Evolutionary conservation across 2,113 vertebrate genomes (phyloP).

Genomic region (Xenopus borealis): DNA sequence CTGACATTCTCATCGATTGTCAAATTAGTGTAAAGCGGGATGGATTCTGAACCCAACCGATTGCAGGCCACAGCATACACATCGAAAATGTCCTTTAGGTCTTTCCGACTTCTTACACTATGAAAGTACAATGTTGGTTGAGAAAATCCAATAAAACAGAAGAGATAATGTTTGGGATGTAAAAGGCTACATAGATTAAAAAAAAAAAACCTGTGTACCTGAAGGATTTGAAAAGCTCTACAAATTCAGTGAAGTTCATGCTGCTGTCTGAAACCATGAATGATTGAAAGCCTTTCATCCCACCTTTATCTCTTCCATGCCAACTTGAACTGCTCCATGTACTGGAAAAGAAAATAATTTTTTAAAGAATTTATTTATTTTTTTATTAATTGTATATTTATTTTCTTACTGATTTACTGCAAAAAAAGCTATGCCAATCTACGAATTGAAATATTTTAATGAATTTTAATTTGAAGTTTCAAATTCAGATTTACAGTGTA

Average conservation of each 20-base stretch:
- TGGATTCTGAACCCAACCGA: constrained; percentile 72
- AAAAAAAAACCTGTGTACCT: constrained; percentile 71
- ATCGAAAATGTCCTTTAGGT: constrained; percentile 95
- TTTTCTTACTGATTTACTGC: constrained; percentile 1
- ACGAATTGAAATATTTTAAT: constrained; percentile 24
- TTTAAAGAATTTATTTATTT: background rate
- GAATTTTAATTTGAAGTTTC: constrained; percentile 13
- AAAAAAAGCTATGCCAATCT: constrained; percentile 3
- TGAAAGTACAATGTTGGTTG: background rate
- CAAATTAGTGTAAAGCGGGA: constrained; percentile 87
- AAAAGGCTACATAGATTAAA: background rate
- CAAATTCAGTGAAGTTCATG: constrained; percentile 95
- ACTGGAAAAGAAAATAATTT: constrained; percentile 61
- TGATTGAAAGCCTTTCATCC: constrained; percentile 90
- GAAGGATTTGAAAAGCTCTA: constrained; percentile 98
- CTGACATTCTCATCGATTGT: constrained; percentile 87
- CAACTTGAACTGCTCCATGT: constrained; percentile 92
- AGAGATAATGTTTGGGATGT: background rate
- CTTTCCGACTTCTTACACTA: constrained; percentile 94
- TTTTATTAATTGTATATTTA: background rate
- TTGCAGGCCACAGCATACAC: constrained; percentile 87
- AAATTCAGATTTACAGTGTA: constrained; percentile 20
- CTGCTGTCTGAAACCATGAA: constrained; percentile 95
- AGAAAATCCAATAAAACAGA: background rate
- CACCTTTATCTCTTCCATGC: constrained; percentile 89